Base-by-base conservation (phyloP, 1,140 invertebrate species). In the Philotrypesis tridentata region DNA sequence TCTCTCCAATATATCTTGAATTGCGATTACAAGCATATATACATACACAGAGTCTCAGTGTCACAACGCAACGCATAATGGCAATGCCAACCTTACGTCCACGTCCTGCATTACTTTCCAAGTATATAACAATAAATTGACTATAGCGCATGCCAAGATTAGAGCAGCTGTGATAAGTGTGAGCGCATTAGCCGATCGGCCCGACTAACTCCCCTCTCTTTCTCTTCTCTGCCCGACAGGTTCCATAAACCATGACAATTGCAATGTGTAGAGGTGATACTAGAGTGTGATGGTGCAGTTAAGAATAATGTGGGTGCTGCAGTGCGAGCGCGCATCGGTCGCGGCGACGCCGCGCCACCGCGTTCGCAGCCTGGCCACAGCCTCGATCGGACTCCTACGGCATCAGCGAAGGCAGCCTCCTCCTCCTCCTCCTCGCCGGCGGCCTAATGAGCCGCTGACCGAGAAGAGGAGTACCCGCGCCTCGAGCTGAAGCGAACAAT, bases 161-260 rank as follows among this genome's bases (percentile, higher is more conserved):
- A 55, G n/a, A 55, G 48, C 48, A 55, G n/a, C 48, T 55, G 48
- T 55, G n/a, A 55, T 55, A 55, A n/a, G 48, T 55, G 48, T 55
- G n/a, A 55, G 48, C 48, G 5, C 6, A 55, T 55, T 55, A 17
- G 6, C 6, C 17, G 2, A 55, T 55, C 48, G n/a, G 48, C 21
- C 48, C 17, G 21, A 27, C 27, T 65, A 65, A 65, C 23, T 65
- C 61, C 23, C 61, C 27, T 12, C 14, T 29, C 11, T 27, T 17
- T 65, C 25, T 65, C 61, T 74, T 71, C 14, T 83, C 37, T 72
- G 1, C 82, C 84, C 84, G 92, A 85, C 92, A 95, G 94, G 93
- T 95, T 94, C 92, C 94, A 95, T 93, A 95, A 94, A 93, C 94
- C 94, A 95, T 95, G 94, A 95, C 94, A 94, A 93, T 94, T 94